A percentile compares a stretch with the other conserved stretches of the same genome.
phyloP scores from a whole-genome alignment of 2,113 vertebrate genomes.

The Acanthisitta chloris region DNA sequence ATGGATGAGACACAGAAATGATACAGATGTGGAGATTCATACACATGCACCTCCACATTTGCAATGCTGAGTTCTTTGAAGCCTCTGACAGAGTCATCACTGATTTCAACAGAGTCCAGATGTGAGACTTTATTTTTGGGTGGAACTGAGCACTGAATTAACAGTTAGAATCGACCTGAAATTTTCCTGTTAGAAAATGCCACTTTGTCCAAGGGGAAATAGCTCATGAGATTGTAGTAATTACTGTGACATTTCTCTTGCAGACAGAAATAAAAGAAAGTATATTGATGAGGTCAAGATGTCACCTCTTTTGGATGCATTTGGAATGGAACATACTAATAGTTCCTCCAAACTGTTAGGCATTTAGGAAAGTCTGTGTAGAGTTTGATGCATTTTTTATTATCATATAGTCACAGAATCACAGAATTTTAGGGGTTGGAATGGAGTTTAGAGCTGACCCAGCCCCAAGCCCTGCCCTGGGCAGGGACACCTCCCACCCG shows the following conservation, averaged over 20 bases:
- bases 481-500: too few relatives aligned
- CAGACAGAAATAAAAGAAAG: not conserved
- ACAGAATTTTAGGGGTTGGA: too few relatives aligned
- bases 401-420: too few relatives aligned
- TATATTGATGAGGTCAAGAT: constrained; percentile 1
- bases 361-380: not conserved
- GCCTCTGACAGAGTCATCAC: not conserved
- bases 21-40: not conserved
- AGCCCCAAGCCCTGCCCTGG: too few relatives aligned
- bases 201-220: constrained; percentile 27
- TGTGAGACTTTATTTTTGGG: not conserved
- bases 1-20: not conserved
- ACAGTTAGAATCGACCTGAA: not conserved
- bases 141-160: not conserved
- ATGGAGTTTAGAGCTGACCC: too few relatives aligned
- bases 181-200: constrained; percentile 10
- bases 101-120: not conserved
- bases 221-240: constrained; percentile 16
- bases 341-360: not conserved
- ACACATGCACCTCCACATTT: not conserved
- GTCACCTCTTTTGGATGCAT: not conserved
- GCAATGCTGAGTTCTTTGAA: not conserved
- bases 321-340: not conserved
- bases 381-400: not conserved
- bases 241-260: not conserved